phyloP scores from a whole-genome alignment of 1,140 invertebrate species.

The Odontomachus brunneus region DNA sequence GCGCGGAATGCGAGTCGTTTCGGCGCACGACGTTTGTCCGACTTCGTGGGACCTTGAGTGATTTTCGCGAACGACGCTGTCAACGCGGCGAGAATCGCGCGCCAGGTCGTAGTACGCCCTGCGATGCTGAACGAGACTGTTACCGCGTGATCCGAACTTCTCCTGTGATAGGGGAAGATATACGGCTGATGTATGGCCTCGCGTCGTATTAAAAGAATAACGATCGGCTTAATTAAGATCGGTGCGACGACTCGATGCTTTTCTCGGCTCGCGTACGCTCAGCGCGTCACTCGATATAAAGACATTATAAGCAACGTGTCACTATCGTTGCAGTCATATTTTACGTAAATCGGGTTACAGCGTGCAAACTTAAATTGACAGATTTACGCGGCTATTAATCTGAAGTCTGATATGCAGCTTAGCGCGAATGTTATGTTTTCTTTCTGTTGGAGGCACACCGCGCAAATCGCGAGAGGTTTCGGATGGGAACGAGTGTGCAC shows the following conservation, averaged over 20 bases:
- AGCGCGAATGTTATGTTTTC: constrained; percentile 9
- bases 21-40: background rate
- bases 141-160: constrained; percentile 23
- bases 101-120: background rate
- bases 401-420: background rate
- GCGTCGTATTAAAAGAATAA: constrained; percentile 49
- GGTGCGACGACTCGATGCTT: constrained; percentile 10
- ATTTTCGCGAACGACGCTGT: constrained; percentile 2
- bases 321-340: background rate
- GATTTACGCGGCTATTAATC: background rate
- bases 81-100: background rate
- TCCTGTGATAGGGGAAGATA: background rate
- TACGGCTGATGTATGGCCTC: constrained; percentile 19
- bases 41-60: constrained; percentile 20
- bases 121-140: constrained; percentile 22
- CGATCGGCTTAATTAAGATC: constrained; percentile 29
- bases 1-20: constrained; percentile 32
- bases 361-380: constrained; percentile 19
- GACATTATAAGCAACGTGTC: background rate
- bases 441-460: constrained; percentile 66
- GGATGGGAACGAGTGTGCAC: constrained; percentile 72
- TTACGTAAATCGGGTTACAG: background rate
- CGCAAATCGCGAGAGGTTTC: constrained; percentile 69
- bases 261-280: background rate
- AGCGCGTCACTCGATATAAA: constrained; percentile 9